These are phyloP conservation scores for Triplophysa bombifrons DNA, from an alignment of 2,797 vertebrate species.

Conservation along the genomic window DNA sequence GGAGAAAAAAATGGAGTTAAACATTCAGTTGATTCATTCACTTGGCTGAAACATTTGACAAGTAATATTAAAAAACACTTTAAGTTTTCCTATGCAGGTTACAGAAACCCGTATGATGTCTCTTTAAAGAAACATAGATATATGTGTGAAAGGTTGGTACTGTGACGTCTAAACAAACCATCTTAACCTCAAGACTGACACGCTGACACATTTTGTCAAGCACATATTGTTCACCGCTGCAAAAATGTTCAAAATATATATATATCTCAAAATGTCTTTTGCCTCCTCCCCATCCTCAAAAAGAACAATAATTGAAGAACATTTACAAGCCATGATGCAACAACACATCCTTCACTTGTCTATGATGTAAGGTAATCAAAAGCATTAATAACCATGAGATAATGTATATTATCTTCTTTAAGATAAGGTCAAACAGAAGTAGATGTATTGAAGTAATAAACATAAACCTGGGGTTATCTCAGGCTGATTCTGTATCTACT, in stretches of 20 bases:
- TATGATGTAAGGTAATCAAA: slow-evolving; percentile 39
- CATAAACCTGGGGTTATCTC: background rate
- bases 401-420: slow-evolving; percentile 18
- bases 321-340: slow-evolving; percentile 38
- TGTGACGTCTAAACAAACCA: slow-evolving; percentile 13
- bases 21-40: background rate
- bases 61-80: too few relatives aligned
- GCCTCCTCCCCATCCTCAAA: slow-evolving; percentile 15
- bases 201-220: slow-evolving; percentile 23
- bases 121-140: slow-evolving; percentile 27
- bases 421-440: slow-evolving; percentile 9
- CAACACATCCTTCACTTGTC: slow-evolving; percentile 32
- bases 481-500: slow-evolving; percentile 32
- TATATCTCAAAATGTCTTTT: background rate
- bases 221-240: slow-evolving; percentile 1
- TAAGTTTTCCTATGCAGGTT: background rate
- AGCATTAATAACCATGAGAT: slow-evolving; percentile 23
- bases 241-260: background rate
- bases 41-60: background rate
- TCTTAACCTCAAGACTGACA: slow-evolving; percentile 42
- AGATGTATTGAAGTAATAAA: background rate
- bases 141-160: slow-evolving; percentile 19
- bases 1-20: background rate
- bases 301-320: slow-evolving; percentile 20
- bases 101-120: background rate